Evolutionary conservation across 2,113 vertebrate species (phyloP), one percentile per base, ranked within the genome.

Genomic region (Malurus melanocephalus): DNA sequence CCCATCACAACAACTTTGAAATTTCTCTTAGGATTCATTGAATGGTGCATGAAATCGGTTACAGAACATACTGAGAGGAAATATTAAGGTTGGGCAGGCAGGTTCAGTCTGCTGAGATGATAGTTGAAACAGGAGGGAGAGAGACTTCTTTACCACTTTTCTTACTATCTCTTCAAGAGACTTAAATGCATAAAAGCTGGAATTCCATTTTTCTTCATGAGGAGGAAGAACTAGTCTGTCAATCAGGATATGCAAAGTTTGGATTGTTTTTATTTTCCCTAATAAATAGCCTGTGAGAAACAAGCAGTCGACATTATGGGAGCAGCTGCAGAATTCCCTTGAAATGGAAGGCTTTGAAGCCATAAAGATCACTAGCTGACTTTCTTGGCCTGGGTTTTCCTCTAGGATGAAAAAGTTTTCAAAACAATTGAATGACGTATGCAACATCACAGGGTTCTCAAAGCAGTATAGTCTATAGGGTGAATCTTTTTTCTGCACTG

Each of bases 41-140:
- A 66, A 62, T 61, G 55, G 64, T 80, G 64, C 68, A 55, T 87
- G 73, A 84, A 88, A 89, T 88, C 74, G 68, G 46, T 65, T 93
- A 62, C 53, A 79, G 57, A 88, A 27, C 7, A 28, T 38, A 53
- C 9, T 72, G 61, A 79, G 65, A 73, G 51, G 35, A 38, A 67
- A 28, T 0, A 4, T 86, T 74, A 53, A 72, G 53, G 22, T 42
- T 88, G 45, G 59, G 21, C 32, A 75, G 55, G 21, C 57, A 71
- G 61, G 67, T 91, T 77, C 68, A 61, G 42, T 64, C 60, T 9
- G 11, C 46, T 60, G 80, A 55, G 32, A 45, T 69, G 79, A 22
- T 10, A 43, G n/a, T 7, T 62, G 40, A 52, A 80, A 48, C 40
- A 24, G 52, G 43, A 91, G 27, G 13, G 40, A 87, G 42, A 40